Evolutionary conservation across 2,888 invertebrate species (phyloP).

Genomic region (Drosophila subquinaria): DNA sequence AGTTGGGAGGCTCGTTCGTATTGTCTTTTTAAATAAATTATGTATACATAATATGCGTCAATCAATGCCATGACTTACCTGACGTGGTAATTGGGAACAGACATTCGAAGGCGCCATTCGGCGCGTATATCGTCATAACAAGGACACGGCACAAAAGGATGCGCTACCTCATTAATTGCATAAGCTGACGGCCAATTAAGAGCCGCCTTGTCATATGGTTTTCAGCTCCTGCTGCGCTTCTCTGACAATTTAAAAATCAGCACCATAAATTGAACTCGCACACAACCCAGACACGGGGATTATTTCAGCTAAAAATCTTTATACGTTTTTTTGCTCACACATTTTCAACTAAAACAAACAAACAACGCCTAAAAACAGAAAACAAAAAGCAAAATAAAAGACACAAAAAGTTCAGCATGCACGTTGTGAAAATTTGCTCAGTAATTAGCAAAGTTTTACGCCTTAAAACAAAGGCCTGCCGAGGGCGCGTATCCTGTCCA

Average conservation of each 20-base stretch:
- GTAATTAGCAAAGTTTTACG: slow-evolving; percentile 79
- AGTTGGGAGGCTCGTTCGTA: background rate
- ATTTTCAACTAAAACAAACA: slow-evolving; percentile 44
- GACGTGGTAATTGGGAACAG: background rate
- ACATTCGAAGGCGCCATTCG: background rate
- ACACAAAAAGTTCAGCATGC: slow-evolving; percentile 46
- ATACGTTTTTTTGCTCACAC: slow-evolving; percentile 8
- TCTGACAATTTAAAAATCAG: slow-evolving; percentile 69
- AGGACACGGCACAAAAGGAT: slow-evolving; percentile 10
- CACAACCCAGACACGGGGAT: slow-evolving; percentile 11
- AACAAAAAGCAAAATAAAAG: slow-evolving; percentile 4
- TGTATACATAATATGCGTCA: slow-evolving; percentile 39
- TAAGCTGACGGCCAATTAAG: slow-evolving; percentile 51
- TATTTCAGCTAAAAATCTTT: slow-evolving; percentile 8
- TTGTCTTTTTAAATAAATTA: slow-evolving; percentile 11
- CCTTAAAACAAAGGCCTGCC: slow-evolving; percentile 74
- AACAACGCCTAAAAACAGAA: slow-evolving; percentile 14
- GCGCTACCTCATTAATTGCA: slow-evolving; percentile 51
- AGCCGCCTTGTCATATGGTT: slow-evolving; percentile 22
- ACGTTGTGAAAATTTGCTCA: slow-evolving; percentile 74
- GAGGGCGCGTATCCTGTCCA: slow-evolving; percentile 46
- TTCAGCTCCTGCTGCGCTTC: slow-evolving; percentile 13
- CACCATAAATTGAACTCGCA: slow-evolving; percentile 65
- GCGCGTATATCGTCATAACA: slow-evolving; percentile 9
- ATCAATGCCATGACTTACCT: slow-evolving; percentile 13